Percentiles rank a stretch among this genome's conserved stretches.
These are phyloP conservation scores for Glaucomys volans DNA, from an alignment of 2,113 vertebrate genomes.

Conservation along the genomic window DNA sequence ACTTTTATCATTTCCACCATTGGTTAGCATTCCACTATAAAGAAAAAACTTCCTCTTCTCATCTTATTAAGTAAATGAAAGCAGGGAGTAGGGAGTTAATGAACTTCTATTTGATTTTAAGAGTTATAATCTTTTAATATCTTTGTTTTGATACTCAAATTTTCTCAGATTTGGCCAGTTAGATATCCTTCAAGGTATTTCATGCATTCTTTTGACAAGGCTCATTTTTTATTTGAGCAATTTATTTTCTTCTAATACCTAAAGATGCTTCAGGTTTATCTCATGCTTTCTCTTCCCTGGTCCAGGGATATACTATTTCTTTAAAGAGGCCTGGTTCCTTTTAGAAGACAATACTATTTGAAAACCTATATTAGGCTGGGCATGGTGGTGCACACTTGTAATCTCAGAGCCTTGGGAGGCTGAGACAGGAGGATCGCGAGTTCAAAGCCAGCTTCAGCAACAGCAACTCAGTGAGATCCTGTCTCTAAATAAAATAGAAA, in stretches of 20 bases:
- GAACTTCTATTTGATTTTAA: neutral
- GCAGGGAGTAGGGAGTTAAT: neutral
- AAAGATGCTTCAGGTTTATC: neutral
- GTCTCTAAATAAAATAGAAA: too few relatives aligned
- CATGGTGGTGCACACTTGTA: too few relatives aligned
- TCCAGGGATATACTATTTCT: neutral
- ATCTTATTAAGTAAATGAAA: neutral
- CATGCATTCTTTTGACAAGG: neutral
- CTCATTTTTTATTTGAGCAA: neutral
- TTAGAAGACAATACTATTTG: neutral
- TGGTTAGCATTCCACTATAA: neutral
- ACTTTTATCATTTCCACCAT: neutral
- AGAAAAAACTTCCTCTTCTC: neutral
- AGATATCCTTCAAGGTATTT: neutral
- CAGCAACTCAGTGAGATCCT: too few relatives aligned
- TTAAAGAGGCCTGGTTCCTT: neutral
- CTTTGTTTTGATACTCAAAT: neutral
- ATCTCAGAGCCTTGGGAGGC: too few relatives aligned
- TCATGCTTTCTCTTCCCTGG: neutral
- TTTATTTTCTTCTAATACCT: neutral
- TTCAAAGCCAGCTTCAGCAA: too few relatives aligned
- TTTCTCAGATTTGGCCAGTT: neutral
- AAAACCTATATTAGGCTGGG: neutral
- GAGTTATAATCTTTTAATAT: neutral
- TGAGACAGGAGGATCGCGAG: too few relatives aligned